Evolutionary conservation across 2,888 invertebrate species (phyloP), one percentile per base, ranked within the genome.

Genomic region (Eupithecia insigniata): DNA sequence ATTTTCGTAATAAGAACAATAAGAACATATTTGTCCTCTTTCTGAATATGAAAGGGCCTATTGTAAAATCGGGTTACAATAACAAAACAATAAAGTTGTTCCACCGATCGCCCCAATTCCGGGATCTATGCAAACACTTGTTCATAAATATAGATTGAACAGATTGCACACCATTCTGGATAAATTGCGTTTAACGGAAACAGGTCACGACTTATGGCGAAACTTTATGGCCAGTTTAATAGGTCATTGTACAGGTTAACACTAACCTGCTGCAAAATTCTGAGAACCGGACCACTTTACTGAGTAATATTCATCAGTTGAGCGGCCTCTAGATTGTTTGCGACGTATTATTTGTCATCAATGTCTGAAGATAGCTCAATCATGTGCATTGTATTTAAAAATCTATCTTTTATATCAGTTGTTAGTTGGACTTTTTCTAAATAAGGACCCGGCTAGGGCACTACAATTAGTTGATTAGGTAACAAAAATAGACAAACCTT

Each of bases 171-270:
- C 62, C 72, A 32, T 61, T 30, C 30, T 61, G 76, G 55, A 65
- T 73, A 69, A 58, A 58, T 65, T 28, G 65, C 8, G 72, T 69
- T 43, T 67, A 60, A n/a, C 34, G 66, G 14, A 72, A 71, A 22
- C 67, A 18, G 65, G 77, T 73, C 77, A 77, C 6, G 73, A 39
- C 71, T 68, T 70, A 46, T 69, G 58, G 30, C n/a, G 67, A 22
- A 73, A 74, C 12, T 64, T 55, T 69, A 66, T 67, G 55, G 62
- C 68, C 36, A 67, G 26, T 71, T 60, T 67, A 66, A 62, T 67
- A 65, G 64, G 67, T 51, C 51, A 69, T 62, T 60, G 58, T 43
- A 26, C 5, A 14, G 43, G 2, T 43, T 43, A 43, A 18, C 18
- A 43, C 43, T 43, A 1, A 51, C 51, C 22, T 51, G 10, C 16